phyloP scores from a whole-genome alignment of 2,888 invertebrate species.

The Drosophila differens region DNA sequence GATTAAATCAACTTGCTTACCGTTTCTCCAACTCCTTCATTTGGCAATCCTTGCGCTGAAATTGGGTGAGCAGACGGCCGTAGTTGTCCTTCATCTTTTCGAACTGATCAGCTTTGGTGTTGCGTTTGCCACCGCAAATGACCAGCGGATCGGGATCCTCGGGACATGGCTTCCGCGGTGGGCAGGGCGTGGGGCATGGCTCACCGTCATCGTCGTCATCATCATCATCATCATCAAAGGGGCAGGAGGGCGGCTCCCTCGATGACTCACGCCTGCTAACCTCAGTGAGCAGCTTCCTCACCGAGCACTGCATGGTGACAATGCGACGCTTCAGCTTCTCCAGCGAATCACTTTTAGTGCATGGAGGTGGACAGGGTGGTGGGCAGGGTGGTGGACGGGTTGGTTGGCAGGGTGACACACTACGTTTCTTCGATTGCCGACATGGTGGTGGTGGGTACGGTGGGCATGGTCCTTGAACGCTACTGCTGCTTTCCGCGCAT shows the following conservation, averaged over 20 bases:
- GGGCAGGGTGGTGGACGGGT: slow-evolving; percentile 24
- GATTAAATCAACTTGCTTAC: slow-evolving; percentile 39
- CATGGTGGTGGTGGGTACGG: slow-evolving; percentile 10
- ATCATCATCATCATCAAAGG: slow-evolving; percentile 19
- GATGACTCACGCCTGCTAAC: slow-evolving; percentile 60
- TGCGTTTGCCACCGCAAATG: slow-evolving; percentile 69
- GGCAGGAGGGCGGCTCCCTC: slow-evolving; percentile 15
- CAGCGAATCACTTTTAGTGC: slow-evolving; percentile 55
- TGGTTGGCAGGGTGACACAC: slow-evolving; percentile 2
- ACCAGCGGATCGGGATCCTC: slow-evolving; percentile 73
- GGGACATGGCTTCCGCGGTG: slow-evolving; percentile 41
- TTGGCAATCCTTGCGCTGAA: slow-evolving; percentile 81
- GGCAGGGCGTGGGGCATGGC: neutral
- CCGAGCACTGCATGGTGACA: slow-evolving; percentile 72
- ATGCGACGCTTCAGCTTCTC: slow-evolving; percentile 75
- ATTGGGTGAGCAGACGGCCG: slow-evolving; percentile 78
- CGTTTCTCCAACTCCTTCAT: slow-evolving; percentile 80
- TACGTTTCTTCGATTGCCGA: slow-evolving; percentile 16
- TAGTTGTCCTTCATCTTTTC: slow-evolving; percentile 83
- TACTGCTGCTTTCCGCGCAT: slow-evolving; percentile 51
- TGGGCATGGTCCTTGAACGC: slow-evolving; percentile 14
- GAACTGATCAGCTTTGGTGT: slow-evolving; percentile 73
- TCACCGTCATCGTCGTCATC: slow-evolving; percentile 33
- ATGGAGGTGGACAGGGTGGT: slow-evolving; percentile 14
- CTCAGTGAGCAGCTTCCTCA: slow-evolving; percentile 71